These are phyloP conservation scores for Tipula unca DNA, from an alignment of 2,888 invertebrate genomes.

Conservation along the genomic window DNA sequence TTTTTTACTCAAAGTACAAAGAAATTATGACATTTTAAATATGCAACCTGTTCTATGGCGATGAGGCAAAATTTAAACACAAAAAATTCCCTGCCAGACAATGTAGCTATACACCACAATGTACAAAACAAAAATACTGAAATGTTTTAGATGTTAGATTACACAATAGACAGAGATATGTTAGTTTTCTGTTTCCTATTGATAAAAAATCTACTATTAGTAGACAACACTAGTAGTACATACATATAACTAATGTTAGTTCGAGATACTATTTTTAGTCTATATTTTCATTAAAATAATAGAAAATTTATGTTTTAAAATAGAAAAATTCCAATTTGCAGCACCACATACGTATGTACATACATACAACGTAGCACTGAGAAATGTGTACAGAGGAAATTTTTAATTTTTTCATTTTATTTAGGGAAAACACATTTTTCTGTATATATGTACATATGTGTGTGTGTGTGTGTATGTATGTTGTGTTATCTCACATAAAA, in stretches of 20 bases:
- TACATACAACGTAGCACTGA: neutral
- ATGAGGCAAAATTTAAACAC: neutral
- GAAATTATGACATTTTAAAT: neutral
- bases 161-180: conserved; percentile 14
- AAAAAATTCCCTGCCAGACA: neutral
- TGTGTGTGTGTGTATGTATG: neutral
- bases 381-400: neutral
- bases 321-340: conserved; percentile 8
- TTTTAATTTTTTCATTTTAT: neutral
- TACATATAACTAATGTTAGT: neutral
- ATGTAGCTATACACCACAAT: neutral
- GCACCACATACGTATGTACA: neutral
- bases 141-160: conserved; percentile 14
- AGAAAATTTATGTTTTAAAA: neutral
- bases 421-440: neutral
- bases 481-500: neutral
- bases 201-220: conserved; percentile 8
- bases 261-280: neutral
- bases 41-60: neutral
- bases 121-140: neutral
- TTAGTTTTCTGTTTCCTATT: conserved; percentile 14
- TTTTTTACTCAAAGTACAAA: neutral
- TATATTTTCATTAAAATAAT: conserved; percentile 4
- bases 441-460: neutral
- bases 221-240: neutral